phyloP scores from a whole-genome alignment of 2,113 vertebrate genomes.

The Mugil cephalus region DNA sequence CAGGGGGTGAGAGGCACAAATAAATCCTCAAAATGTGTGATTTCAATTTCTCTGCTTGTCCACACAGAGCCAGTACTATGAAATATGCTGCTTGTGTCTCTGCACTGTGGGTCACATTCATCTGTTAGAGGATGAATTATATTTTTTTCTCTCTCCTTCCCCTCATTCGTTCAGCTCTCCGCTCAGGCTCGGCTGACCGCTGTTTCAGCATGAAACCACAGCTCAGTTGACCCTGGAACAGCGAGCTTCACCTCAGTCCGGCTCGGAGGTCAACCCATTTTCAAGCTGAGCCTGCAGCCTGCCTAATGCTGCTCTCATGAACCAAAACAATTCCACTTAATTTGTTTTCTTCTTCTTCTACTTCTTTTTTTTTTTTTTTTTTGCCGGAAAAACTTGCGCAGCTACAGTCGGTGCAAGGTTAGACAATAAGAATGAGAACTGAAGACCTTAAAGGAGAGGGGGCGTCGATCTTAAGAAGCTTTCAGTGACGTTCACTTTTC shows the following conservation, averaged over 20 bases:
- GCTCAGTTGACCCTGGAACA: slow-evolving; percentile 50
- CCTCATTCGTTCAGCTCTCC: slow-evolving; percentile 3
- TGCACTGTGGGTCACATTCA: slow-evolving; percentile 53
- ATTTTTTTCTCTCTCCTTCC: neutral
- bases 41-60: slow-evolving; percentile 32
- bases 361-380: neutral
- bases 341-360: too few relatives aligned
- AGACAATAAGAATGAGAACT: slow-evolving; percentile 17
- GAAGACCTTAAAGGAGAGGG: slow-evolving; percentile 15
- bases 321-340: slow-evolving; percentile 34
- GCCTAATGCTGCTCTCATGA: slow-evolving; percentile 24
- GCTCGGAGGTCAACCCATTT: slow-evolving; percentile 57
- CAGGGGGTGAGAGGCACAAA: slow-evolving; percentile 15
- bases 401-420: slow-evolving; percentile 33
- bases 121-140: slow-evolving; percentile 29
- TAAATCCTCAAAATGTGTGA: slow-evolving; percentile 32
- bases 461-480: neutral
- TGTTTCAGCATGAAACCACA: slow-evolving; percentile 27
- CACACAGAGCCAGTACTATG: slow-evolving; percentile 8
- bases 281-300: slow-evolving; percentile 31
- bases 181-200: slow-evolving; percentile 22
- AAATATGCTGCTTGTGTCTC: slow-evolving; percentile 48
- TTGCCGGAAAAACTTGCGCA: slow-evolving; percentile 6
- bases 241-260: slow-evolving; percentile 12
- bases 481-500: slow-evolving; percentile 8